Base-by-base conservation (phyloP, 2,888 invertebrate genomes). In the Amitus sp. region DNA sequence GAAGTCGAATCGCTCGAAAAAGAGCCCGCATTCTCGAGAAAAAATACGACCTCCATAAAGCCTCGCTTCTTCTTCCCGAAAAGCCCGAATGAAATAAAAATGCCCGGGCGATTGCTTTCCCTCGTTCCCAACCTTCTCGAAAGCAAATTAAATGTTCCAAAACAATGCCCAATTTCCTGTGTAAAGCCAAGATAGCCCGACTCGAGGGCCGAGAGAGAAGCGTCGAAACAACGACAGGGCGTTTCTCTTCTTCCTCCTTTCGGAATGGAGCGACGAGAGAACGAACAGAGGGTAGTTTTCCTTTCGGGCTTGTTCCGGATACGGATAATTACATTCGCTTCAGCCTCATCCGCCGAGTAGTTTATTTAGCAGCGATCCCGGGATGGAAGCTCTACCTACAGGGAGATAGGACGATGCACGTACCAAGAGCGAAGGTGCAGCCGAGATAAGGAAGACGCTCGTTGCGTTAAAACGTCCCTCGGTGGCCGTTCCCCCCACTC, bases 361-460 rank as follows among this genome's bases (percentile, higher is more conserved):
- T 65, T 67, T 67, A 57, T 62, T 67, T 61, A 62, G 60, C 23
- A 59, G 52, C 43, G 49, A 30, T 17, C 17, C 30, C 37, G 28
- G n/a, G n/a, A n/a, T n/a, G n/a, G n/a, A n/a, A n/a, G n/a, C n/a
- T n/a, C n/a, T n/a, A n/a, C n/a, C 55, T 50, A 59, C 20, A 52
- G 70, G 65, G 70, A 73, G 75, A 75, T 74, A 73, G 76, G 70
- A 73, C 65, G 68, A 66, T 63, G 66, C 57, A 62, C 64, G 67
- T 73, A 73, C 73, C 70, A 66, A 65, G 60, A 67, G 66, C 67
- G 64, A 75, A 76, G 76, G 72, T 75, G 74, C 70, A 74, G 78
- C 72, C 54, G 71, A 78, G 79, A 80, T 80, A 80, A 78, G 79
- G 74, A 80, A 78, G 79, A 74, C 72, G 77, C 75, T 79, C 79